Conservation (phyloP, 2,888 invertebrate species). For the Drosophila hamatofila region DNA sequence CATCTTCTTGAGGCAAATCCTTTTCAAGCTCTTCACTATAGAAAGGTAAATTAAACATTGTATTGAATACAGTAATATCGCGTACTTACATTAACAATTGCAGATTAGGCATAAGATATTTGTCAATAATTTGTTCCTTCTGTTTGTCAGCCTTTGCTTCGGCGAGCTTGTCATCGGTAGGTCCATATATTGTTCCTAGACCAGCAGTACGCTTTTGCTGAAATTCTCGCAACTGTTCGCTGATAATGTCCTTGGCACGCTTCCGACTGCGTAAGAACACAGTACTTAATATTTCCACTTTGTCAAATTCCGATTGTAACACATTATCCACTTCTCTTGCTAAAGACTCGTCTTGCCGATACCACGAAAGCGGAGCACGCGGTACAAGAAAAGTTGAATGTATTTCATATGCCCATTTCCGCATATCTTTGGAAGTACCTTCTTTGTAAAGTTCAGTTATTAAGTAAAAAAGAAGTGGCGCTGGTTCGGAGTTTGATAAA, state of each 20-base stretch:
- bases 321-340: conserved; percentile 96
- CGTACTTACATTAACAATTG: conserved; percentile 88
- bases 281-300: conserved; percentile 94
- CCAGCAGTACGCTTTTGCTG: conserved; percentile 96
- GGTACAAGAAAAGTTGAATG: conserved; percentile 98
- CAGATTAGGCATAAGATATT: conserved; percentile 90
- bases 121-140: conserved; percentile 91
- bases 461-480: conserved; percentile 90
- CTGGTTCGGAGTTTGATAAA: conserved; percentile 93
- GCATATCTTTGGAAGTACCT: conserved; percentile 94
- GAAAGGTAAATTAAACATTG: background rate
- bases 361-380: conserved; percentile 87
- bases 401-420: conserved; percentile 99
- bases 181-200: conserved; percentile 95
- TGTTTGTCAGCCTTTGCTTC: conserved; percentile 92
- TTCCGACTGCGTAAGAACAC: conserved; percentile 95
- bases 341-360: conserved; percentile 89
- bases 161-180: conserved; percentile 91
- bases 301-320: conserved; percentile 93
- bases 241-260: conserved; percentile 86
- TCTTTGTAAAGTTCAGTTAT: conserved; percentile 96
- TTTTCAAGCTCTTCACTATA: conserved; percentile 88
- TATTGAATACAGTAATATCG: background rate
- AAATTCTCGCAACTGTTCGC: conserved; percentile 85
- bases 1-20: conserved; percentile 87